Evolutionary conservation across 2,888 invertebrate species (phyloP).

Genomic region (Pycnomerus fuliginosus): DNA sequence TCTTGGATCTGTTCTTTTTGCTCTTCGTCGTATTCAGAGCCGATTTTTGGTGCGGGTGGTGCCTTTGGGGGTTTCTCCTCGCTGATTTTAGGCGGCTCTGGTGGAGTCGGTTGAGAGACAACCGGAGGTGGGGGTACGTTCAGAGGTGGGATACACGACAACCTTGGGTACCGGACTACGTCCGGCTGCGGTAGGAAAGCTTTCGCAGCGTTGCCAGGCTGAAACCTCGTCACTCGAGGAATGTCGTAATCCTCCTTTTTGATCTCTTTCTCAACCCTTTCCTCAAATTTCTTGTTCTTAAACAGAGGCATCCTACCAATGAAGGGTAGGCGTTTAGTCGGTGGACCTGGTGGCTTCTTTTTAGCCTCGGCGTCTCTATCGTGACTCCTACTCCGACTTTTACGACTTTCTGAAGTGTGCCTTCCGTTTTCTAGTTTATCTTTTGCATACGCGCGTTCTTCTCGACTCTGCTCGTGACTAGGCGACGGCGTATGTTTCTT

Average conservation of each 20-base stretch:
- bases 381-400: slow-evolving; percentile 19
- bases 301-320: slow-evolving; percentile 85
- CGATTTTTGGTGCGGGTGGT: slow-evolving; percentile 34
- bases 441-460: no score
- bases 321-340: slow-evolving; percentile 74
- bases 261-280: slow-evolving; percentile 57
- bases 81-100: slow-evolving; percentile 42
- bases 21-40: slow-evolving; percentile 21
- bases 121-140: slow-evolving; percentile 34
- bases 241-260: slow-evolving; percentile 54
- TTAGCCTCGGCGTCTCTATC: slow-evolving; percentile 29
- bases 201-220: slow-evolving; percentile 48
- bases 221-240: slow-evolving; percentile 47
- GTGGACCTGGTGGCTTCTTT: slow-evolving; percentile 50
- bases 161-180: slow-evolving; percentile 50
- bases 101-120: slow-evolving; percentile 36
- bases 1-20: slow-evolving; percentile 49
- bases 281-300: slow-evolving; percentile 57
- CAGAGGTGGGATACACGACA: slow-evolving; percentile 46
- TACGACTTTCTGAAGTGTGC: slow-evolving; percentile 15
- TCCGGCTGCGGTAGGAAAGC: slow-evolving; percentile 52
- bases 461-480: slow-evolving; percentile 35
- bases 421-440: slow-evolving; percentile 23
- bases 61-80: slow-evolving; percentile 24
- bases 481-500: slow-evolving; percentile 35